Conservation (phyloP, 2,113 vertebrate species). For the Labeo rohita region DNA sequence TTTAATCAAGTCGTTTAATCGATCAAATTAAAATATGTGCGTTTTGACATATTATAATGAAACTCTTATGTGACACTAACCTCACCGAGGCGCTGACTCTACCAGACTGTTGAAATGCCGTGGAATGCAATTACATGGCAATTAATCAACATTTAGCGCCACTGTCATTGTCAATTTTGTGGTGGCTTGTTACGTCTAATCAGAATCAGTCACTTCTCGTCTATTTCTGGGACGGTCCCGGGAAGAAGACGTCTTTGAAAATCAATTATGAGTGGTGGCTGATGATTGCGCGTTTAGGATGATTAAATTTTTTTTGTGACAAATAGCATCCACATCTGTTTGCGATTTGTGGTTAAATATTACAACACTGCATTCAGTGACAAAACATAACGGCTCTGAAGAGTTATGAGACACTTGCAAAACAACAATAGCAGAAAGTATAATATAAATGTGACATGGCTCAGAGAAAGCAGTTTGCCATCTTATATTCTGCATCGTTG, state of each 20-base stretch:
- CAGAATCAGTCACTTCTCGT: conserved; percentile 40
- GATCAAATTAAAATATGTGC: conserved; percentile 47
- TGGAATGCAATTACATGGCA: conserved; percentile 3
- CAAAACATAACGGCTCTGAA: background rate
- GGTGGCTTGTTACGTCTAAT: conserved; percentile 37
- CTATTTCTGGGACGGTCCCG: background rate
- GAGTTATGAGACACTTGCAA: background rate
- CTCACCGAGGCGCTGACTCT: background rate
- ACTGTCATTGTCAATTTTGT: conserved; percentile 39
- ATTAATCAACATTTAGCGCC: conserved; percentile 45
- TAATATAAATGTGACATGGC: conserved; percentile 50
- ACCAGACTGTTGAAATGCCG: conserved; percentile 31
- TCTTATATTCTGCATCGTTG: conserved; percentile 59
- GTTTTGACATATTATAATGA: conserved; percentile 46
- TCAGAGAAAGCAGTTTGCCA: conserved; percentile 48
- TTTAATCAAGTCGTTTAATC: conserved; percentile 43
- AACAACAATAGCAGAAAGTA: conserved; percentile 49
- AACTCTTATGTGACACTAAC: conserved; percentile 27
- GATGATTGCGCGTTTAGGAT: conserved; percentile 16
- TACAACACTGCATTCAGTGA: background rate
- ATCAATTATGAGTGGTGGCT: background rate
- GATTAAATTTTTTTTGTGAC: background rate
- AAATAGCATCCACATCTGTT: conserved; percentile 21
- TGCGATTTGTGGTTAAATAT: conserved; percentile 7
- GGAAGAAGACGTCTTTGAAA: conserved; percentile 9